Evolutionary conservation across 1,140 invertebrate species (phyloP), one percentile per base, ranked within the genome.

Genomic region (Drosophila paulistorum): DNA sequence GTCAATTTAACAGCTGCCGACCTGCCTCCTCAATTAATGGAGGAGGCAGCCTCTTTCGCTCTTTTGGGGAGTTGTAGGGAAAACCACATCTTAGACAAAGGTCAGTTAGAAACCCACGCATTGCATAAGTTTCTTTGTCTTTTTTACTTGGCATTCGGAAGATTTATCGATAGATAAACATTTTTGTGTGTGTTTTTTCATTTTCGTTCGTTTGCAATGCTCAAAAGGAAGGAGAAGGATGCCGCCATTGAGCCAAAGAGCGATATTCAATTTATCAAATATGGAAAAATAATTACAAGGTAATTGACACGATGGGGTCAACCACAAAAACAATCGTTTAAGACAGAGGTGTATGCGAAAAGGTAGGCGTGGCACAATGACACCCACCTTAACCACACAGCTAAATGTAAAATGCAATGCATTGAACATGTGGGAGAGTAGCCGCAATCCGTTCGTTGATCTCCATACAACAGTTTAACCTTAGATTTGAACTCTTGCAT

Each of bases 401-500:
- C 35, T 14, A 41, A 6, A 9, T 54, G n/a, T 51, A 35, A 30
- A 35, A n/a, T 26, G 13, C 5, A 30, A 26, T 4, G 23, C 37
- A 39, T n/a, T 11, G 4, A 13, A 23, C 2, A 23, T 51, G 30
- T 42, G 51, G 30, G 42, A 67, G 54, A 66, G 60, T 60, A 63
- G 55, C 65, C 75, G 37, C 58, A 30, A 65, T 65, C 62, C 78
- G 76, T 68, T 72, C 83, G 83, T 71, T 84, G 84, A 87, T 87
- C 83, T 89, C 65, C 84, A 84, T 77, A 89, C 84, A 87, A 78
- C 85, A 84, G 80, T 87, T 87, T 87, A 89, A 89, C 84, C 84
- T 20, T 65, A 10, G 5, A 57, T 11, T 0, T 45, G 84, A 89
- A 68, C 83, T 89, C 76, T 86, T 86, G 79, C 84, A 71, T 87